Evolutionary conservation across 1,140 invertebrate genomes (phyloP), one percentile per base, ranked within the genome.

Genomic region (Caligus rogercresseyi): DNA sequence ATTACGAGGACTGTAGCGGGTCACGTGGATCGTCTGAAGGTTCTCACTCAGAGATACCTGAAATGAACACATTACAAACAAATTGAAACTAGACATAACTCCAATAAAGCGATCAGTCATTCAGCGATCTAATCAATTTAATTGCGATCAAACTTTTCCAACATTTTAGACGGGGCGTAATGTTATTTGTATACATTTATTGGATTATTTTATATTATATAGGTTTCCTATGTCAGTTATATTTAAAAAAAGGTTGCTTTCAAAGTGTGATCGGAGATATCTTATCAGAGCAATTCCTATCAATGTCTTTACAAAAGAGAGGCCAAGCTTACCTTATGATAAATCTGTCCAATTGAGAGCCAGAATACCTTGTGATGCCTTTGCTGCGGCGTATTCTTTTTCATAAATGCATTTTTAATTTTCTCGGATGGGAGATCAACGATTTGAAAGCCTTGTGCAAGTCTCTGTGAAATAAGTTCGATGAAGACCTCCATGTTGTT

Each of bases 331-430:
- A 97, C 83, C 71, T 86, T 87, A 72, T 98, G 93, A 76, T 95
- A 97, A 69, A 97, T 86, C 64, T 90, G 76, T 0, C 92, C 93
- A 69, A 97, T 96, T 64, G 91, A 95, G 1, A 97, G 74, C 60
- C 87, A 77, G 72, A 84, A 89, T 67, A 86, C 82, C 67, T 86
- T 81, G 23, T 78, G 78, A 1, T 59, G 19, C 61, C 64, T 65
- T 14, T 62, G 26, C 11, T 60, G 52, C 4, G 25, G 52, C 18
- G 58, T 64, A 11, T 20, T 62, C 19, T 53, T 11, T 4, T 19
- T 26, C 43, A 52, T 19, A 23, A 23, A 54, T 15, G 13, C 21
- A 16, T 21, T 54, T 54, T 54, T n/a, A 15, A n/a, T n/a, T 18
- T 67, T 66, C 1, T 65, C 61, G 43, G 31, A 23, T 18, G 31